Evolutionary conservation across 2,888 invertebrate genomes (phyloP).

Genomic region (Chrysolina americana): DNA sequence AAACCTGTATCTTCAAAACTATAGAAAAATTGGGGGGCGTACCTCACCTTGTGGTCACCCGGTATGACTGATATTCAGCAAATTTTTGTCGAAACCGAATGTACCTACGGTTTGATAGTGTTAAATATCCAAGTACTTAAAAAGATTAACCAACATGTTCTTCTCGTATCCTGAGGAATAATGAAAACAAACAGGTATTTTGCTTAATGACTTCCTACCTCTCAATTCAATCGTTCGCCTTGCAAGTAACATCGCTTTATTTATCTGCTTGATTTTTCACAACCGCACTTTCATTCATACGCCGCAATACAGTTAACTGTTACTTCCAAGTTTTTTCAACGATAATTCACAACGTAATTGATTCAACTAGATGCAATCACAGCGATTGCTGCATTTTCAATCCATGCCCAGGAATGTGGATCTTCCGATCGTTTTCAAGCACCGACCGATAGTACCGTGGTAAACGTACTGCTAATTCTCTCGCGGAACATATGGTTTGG

Average conservation of each 20-base stretch:
- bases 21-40: too few species aligned
- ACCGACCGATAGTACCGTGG: not conserved
- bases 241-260: not conserved
- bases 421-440: conserved; percentile 1
- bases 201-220: not conserved
- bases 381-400: not conserved
- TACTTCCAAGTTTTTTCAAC: not conserved
- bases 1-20: too few species aligned
- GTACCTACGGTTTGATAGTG: too few species aligned
- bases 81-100: too few species aligned
- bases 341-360: conserved; percentile 7
- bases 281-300: conserved; percentile 15
- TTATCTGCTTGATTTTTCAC: not conserved
- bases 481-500: conserved; percentile 16
- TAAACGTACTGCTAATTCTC: not conserved
- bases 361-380: conserved; percentile 3
- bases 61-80: too few species aligned
- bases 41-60: too few species aligned
- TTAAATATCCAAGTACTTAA: too few species aligned
- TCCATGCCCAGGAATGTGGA: not conserved
- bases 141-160: too few species aligned
- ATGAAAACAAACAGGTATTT: not conserved
- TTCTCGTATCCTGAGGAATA: not conserved
- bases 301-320: not conserved
- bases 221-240: not conserved